Evolutionary conservation across 2,113 vertebrate genomes (phyloP), one percentile per base, ranked within the genome.

Genomic region (Anarhynchus alexandrinus): DNA sequence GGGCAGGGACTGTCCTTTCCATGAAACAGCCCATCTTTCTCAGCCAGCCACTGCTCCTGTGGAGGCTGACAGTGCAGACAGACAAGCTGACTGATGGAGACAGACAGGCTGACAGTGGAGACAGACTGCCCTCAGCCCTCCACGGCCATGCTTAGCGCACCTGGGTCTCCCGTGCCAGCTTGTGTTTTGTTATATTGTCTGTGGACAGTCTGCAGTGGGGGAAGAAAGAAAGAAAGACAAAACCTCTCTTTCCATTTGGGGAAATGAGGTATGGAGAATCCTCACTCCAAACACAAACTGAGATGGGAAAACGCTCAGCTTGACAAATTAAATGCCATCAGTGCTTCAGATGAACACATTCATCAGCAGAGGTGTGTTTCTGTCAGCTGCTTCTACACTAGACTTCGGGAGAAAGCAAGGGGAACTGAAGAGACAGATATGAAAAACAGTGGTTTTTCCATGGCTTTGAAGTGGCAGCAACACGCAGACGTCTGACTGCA

Each of bases 321-420:
- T 81, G 61, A 84, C 40, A 89, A 89, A 91, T 79, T 30, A 52
- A 85, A 84, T 30, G 10, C 61, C 78, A 80, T n/a, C 73, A 65
- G 52, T 36, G 30, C 52, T 85, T 82, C 76, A 82, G 61, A 84
- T 20, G 40, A 93, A 72, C 27, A 61, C 27, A 76, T 54, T 83
- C 23, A 91, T 74, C 90, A 86, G 49, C 70, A 92, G 49, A 94
- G 51, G 25, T 1, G 1, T 38, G 40, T 34, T 92, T 77, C 55
- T 78, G 54, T 23, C 45, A 81, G 64, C 34, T 86, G 57, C 38
- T 51, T 74, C 47, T 57, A 71, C 55, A 82, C 5, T 30, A 69
- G 81, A 51, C 32, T 85, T 79, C 7, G 25, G 10, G 20, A n/a
- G 13, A 80, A 91, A 89, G 62, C 57, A 85, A 94, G 43, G 16